Percentiles rank a stretch among this genome's conserved stretches.
phyloP scores from a whole-genome alignment of 2,797 vertebrate species.

The Oreonectes daqikongensis region DNA sequence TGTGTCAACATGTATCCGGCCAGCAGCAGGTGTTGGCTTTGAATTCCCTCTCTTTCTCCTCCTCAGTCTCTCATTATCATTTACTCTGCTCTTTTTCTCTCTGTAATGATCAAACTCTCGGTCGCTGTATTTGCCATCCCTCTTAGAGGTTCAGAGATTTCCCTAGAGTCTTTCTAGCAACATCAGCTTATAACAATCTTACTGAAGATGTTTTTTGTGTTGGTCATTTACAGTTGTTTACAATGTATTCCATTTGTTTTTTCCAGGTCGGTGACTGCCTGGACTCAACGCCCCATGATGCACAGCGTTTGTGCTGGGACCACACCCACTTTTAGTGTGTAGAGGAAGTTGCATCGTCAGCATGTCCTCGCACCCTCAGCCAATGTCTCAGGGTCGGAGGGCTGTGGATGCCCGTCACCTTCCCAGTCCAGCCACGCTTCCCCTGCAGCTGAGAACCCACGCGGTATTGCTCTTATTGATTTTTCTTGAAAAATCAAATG shows the following conservation, averaged over 20 bases:
- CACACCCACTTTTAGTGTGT: conserved; percentile 72
- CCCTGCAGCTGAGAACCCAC: conserved; percentile 78
- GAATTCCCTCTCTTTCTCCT: not conserved
- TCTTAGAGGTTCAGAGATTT: not conserved
- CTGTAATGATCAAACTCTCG: not conserved
- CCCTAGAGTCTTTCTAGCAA: not conserved
- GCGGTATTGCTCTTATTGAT: conserved; percentile 64
- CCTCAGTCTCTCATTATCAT: not conserved
- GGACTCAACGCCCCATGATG: conserved; percentile 67
- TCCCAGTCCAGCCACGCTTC: conserved; percentile 71
- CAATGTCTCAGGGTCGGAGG: conserved; percentile 76
- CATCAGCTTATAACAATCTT: not conserved
- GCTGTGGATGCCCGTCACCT: conserved; percentile 76
- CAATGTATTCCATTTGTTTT: not conserved
- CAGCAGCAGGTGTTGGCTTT: conserved; percentile 34
- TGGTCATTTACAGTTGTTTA: not conserved
- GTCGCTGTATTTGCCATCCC: not conserved
- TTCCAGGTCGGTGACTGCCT: conserved; percentile 68
- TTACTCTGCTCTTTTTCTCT: not conserved
- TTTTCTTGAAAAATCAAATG: no score
- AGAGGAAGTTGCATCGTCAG: conserved; percentile 78
- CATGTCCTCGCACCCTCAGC: conserved; percentile 81
- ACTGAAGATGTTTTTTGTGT: not conserved
- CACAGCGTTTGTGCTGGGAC: conserved; percentile 60
- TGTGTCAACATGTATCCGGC: conserved; percentile 12